A percentile compares a stretch with the other conserved stretches of the same genome.
Conservation (phyloP, 2,113 vertebrate genomes). For the Podocnemis expansa region DNA sequence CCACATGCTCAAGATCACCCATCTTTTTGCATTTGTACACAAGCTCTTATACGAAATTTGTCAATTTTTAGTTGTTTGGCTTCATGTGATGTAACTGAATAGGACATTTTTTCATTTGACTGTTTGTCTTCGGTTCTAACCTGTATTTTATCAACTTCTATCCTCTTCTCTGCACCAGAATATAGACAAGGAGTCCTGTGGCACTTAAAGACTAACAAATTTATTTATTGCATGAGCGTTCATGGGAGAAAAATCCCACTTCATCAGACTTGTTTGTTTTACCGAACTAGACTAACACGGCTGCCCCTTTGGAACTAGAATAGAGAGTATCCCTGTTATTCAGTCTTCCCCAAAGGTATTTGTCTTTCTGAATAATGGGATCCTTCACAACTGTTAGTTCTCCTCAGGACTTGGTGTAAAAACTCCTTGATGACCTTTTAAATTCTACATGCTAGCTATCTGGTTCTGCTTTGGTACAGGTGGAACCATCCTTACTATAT, state of each 20-base stretch:
- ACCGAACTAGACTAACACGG: too few relatives aligned
- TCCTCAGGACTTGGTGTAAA: background rate
- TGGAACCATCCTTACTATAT: background rate
- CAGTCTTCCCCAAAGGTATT: background rate
- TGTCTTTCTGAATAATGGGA: background rate
- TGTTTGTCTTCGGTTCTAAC: background rate
- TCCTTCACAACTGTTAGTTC: background rate
- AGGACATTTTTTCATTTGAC: background rate
- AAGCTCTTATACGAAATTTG: background rate
- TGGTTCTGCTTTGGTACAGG: background rate
- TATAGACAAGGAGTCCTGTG: too few relatives aligned
- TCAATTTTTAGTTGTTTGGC: background rate
- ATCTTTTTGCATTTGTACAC: background rate
- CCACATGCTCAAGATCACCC: background rate
- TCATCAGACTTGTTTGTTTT: too few relatives aligned
- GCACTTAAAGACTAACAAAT: too few relatives aligned
- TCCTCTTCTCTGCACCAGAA: background rate
- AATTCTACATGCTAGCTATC: background rate
- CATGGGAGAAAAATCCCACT: too few relatives aligned
- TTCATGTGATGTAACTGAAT: background rate
- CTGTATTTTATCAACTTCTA: background rate
- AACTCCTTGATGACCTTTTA: background rate
- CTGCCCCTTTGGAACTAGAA: too few relatives aligned
- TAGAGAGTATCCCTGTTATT: background rate
- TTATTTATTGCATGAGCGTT: too few relatives aligned